These are phyloP conservation scores for Prenolepis imparis DNA, from an alignment of 2,888 invertebrate species.

Conservation along the genomic window DNA sequence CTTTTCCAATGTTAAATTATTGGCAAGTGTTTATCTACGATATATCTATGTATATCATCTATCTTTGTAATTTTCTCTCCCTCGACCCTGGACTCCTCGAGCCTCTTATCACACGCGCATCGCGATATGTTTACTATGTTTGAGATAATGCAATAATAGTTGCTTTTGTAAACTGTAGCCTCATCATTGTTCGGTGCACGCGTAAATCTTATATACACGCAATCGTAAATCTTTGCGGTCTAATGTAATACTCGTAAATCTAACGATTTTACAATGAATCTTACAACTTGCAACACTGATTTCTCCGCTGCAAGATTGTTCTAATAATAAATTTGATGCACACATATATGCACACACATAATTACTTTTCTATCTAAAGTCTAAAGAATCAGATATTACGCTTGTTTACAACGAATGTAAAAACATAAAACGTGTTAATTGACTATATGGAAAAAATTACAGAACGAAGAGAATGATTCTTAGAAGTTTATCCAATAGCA, in stretches of 20 bases:
- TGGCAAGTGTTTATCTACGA: constrained; percentile 25
- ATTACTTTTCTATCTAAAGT: background rate
- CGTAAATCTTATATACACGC: constrained; percentile 1
- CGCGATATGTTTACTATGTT: constrained; percentile 58
- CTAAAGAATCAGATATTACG: background rate
- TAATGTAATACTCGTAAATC: constrained; percentile 45
- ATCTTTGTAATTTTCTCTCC: constrained; percentile 26
- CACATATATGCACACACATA: background rate
- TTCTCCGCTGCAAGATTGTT: background rate
- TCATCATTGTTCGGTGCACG: constrained; percentile 48
- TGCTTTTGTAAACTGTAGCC: constrained; percentile 56
- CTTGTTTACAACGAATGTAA: background rate
- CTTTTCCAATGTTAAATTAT: constrained; percentile 19
- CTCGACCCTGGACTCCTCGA: constrained; percentile 68
- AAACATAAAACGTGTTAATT: background rate
- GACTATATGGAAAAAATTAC: background rate
- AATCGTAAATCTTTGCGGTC: constrained; percentile 17
- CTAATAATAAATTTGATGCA: background rate
- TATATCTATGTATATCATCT: background rate
- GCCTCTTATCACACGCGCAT: constrained; percentile 34
- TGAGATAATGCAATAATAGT: constrained; percentile 72
- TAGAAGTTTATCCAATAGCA: background rate
- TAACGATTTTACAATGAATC: constrained; percentile 15
- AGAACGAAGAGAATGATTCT: background rate
- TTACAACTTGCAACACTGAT: background rate